Conservation (phyloP, 2,888 invertebrate species). For the Aplocera efformata region DNA sequence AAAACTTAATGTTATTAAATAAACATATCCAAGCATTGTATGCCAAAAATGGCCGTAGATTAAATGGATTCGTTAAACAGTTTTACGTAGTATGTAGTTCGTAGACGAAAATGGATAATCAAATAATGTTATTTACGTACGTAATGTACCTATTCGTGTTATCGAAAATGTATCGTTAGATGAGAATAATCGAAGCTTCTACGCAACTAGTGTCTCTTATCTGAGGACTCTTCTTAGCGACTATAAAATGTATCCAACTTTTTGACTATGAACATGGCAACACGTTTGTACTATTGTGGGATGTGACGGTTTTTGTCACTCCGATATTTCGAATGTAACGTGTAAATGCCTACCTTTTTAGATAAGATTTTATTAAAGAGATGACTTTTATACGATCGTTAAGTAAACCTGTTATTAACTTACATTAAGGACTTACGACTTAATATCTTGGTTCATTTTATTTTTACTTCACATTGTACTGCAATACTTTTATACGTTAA, state of each 20-base stretch:
- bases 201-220: slow-evolving; percentile 56
- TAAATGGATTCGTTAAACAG: slow-evolving; percentile 63
- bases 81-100: slow-evolving; percentile 68
- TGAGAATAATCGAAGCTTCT: slow-evolving; percentile 60
- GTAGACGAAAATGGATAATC: slow-evolving; percentile 58
- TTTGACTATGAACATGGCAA: slow-evolving; percentile 61
- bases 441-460: slow-evolving; percentile 64
- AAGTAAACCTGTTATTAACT: slow-evolving; percentile 77
- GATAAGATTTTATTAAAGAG: slow-evolving; percentile 78
- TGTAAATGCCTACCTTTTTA: slow-evolving; percentile 72
- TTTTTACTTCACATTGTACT: slow-evolving; percentile 38
- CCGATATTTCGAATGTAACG: slow-evolving; percentile 39
- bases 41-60: slow-evolving; percentile 65
- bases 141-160: slow-evolving; percentile 71
- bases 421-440: slow-evolving; percentile 72
- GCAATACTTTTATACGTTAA: slow-evolving; percentile 45
- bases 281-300: slow-evolving; percentile 56
- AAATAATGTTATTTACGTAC: slow-evolving; percentile 65
- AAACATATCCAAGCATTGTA: slow-evolving; percentile 55
- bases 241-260: slow-evolving; percentile 62
- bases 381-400: slow-evolving; percentile 80
- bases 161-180: slow-evolving; percentile 70
- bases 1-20: slow-evolving; percentile 58
- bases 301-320: slow-evolving; percentile 50
- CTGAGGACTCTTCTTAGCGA: slow-evolving; percentile 44